A percentile compares a stretch with the other conserved stretches of the same genome.
Evolutionary conservation across 2,797 vertebrate genomes (phyloP).

Genomic region (Monodelphis domestica): DNA sequence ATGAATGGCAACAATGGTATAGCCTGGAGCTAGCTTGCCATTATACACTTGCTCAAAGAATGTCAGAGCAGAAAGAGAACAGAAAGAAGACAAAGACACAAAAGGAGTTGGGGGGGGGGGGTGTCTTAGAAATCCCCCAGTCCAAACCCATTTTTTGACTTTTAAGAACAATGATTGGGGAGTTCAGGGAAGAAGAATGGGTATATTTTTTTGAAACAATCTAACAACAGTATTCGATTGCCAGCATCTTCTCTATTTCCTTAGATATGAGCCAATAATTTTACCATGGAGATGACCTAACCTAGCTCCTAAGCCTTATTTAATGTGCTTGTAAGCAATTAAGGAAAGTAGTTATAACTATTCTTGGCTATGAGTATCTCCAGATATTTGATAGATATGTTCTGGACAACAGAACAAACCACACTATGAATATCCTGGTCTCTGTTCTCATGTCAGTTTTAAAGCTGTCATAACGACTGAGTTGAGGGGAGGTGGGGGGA

Average conservation of each 20-base stretch:
- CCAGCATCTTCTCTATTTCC: neutral
- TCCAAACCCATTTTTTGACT: neutral
- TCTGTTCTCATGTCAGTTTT: neutral
- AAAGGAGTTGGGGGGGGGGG: neutral
- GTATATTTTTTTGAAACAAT: neutral
- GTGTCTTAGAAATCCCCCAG: neutral
- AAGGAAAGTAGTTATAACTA: neutral
- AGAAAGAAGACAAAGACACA: neutral
- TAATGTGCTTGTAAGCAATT: neutral
- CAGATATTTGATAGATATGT: neutral
- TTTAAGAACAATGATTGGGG: neutral
- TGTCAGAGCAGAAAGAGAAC: neutral
- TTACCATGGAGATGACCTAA: neutral
- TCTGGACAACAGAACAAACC: neutral
- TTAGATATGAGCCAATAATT: neutral
- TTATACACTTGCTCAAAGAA: neutral
- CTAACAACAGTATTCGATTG: neutral
- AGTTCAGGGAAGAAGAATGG: neutral
- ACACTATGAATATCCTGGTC: neutral
- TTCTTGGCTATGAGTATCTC: neutral
- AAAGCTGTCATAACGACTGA: neutral
- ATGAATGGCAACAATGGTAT: neutral
- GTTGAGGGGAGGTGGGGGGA: fast-evolving
- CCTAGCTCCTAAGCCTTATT: neutral
- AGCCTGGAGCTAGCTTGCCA: neutral